phyloP scores from a whole-genome alignment of 2,113 vertebrate species.

The Bubo scandiacus region DNA sequence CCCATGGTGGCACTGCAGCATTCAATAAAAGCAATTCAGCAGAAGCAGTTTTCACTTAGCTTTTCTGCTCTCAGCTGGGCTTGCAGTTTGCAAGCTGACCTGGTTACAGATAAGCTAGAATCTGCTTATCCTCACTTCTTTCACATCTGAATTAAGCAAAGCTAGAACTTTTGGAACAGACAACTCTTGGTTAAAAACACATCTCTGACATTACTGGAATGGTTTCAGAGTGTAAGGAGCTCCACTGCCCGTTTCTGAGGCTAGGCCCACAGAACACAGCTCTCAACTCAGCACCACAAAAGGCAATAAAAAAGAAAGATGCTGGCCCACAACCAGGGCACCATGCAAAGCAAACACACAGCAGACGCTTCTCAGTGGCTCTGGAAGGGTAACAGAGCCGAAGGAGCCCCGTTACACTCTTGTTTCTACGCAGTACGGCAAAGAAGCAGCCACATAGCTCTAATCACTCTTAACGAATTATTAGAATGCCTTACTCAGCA shows the following conservation, averaged over 20 bases:
- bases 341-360: neutral
- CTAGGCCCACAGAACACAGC: neutral
- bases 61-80: conserved; percentile 17
- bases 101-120: neutral
- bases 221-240: neutral
- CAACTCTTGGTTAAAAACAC: neutral
- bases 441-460: neutral
- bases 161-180: neutral
- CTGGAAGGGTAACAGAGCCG: neutral
- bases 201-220: neutral
- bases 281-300: neutral
- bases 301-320: neutral
- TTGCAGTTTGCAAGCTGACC: neutral
- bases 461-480: rapidly evolving
- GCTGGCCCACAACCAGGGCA: neutral
- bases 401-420: neutral
- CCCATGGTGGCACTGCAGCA: neutral
- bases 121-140: neutral
- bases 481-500: neutral
- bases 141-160: neutral
- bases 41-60: neutral
- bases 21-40: neutral
- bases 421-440: neutral
- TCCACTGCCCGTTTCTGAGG: neutral
- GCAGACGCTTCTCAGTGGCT: neutral